Conservation (phyloP, 2,888 invertebrate species). For the Drosophila cracens region DNA sequence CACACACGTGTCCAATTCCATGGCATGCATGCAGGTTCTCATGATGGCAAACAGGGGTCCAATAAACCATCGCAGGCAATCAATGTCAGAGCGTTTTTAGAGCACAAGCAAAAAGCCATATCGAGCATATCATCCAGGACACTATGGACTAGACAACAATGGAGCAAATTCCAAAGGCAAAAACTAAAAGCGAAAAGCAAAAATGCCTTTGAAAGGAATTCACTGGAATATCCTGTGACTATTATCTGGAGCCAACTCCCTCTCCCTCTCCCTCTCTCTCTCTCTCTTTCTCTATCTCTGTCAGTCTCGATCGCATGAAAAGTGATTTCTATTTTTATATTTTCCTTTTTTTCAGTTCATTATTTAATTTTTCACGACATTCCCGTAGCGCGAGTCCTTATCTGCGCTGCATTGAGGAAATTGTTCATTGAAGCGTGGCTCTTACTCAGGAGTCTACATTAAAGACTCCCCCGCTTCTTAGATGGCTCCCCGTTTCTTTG, state of each 20-base stretch:
- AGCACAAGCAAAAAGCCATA: conserved; percentile 66
- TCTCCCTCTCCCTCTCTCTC: background rate
- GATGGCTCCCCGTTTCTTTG: background rate
- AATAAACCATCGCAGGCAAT: conserved; percentile 72
- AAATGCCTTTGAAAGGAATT: conserved; percentile 63
- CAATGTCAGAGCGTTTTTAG: conserved; percentile 70
- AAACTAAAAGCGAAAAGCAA: conserved; percentile 40
- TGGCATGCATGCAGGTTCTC: conserved; percentile 38
- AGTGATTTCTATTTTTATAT: conserved; percentile 57
- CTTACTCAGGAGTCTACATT: background rate
- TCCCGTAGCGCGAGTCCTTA: conserved; percentile 49
- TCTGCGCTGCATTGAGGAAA: conserved; percentile 16
- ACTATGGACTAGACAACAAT: conserved; percentile 22
- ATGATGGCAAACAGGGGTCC: conserved; percentile 21
- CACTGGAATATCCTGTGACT: conserved; percentile 65
- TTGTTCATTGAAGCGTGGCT: conserved; percentile 47
- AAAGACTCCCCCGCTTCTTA: conserved; percentile 4
- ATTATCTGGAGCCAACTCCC: conserved; percentile 45
- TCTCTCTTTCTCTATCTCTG: background rate
- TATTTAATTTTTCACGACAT: conserved; percentile 56
- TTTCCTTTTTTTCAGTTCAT: conserved; percentile 6
- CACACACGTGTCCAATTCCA: conserved; percentile 58
- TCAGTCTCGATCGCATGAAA: conserved; percentile 55
- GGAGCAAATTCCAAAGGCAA: conserved; percentile 39
- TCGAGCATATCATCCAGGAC: conserved; percentile 24